A percentile compares a stretch with the other conserved stretches of the same genome.
These are phyloP conservation scores for Aphrocallistes beatrix DNA, from an alignment of 37 sponge, comb jelly and placozoan species.

Conservation along the genomic window DNA sequence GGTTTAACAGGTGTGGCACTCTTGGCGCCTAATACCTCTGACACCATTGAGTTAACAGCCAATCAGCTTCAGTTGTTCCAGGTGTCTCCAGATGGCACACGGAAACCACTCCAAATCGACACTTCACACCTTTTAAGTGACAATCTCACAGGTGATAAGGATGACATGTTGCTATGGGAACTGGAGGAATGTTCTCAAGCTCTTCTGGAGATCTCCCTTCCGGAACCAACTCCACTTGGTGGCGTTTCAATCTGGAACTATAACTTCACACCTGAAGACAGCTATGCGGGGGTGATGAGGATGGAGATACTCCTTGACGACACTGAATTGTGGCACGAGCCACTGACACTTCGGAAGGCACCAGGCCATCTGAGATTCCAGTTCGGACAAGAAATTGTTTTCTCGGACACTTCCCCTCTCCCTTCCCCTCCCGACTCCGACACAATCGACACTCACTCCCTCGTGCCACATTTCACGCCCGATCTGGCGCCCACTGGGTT, in stretches of 20 bases:
- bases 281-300: slow-evolving; percentile 64
- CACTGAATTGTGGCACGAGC: not conserved
- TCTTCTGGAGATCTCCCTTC: slow-evolving; percentile 39
- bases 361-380: slow-evolving; percentile 3
- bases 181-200: slow-evolving; percentile 15
- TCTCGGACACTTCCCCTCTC: not conserved
- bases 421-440: not conserved
- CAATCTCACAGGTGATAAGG: slow-evolving; percentile 53
- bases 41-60: not conserved
- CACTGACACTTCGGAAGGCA: not conserved
- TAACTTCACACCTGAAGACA: slow-evolving; percentile 80
- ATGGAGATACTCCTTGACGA: not conserved
- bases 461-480: slow-evolving; percentile 16
- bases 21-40: not conserved
- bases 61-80: not conserved
- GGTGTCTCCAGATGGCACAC: not conserved
- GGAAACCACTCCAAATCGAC: not conserved
- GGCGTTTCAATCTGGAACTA: slow-evolving; percentile 81
- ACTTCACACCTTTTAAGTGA: slow-evolving; percentile 19
- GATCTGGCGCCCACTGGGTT: slow-evolving; percentile 21
- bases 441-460: not conserved
- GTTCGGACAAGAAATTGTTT: slow-evolving; percentile 1
- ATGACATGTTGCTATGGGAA: slow-evolving; percentile 72
- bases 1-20: not conserved
- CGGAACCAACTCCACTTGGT: slow-evolving; percentile 15